Base-by-base conservation (phyloP, 1,140 invertebrate genomes). In the Meloidogyne exigua region DNA sequence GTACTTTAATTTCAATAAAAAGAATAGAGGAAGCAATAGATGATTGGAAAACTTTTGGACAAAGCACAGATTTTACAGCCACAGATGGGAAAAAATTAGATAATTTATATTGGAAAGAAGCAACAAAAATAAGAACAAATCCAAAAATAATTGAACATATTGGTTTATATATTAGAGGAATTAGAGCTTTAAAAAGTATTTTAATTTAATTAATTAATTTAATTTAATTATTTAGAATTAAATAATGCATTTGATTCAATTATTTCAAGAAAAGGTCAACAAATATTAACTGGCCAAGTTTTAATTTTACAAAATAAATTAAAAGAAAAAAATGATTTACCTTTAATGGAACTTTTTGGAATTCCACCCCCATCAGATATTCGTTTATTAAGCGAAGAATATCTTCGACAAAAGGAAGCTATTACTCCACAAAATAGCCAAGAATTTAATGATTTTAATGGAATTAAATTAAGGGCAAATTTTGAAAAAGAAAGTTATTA, bases 301-400 rank as follows among this genome's bases (percentile, higher is more conserved):
- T 57, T 57, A 57, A n/a, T 57, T 21, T 57, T 57, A n/a, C 49
- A 57, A 57, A 57, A 57, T 18, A 21, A 57, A 21, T 57, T 57
- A n/a, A 57, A 57, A 57, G 49, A 57, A 57, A 57, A n/a, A n/a
- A 57, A 57, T 57, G 18, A 57, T n/a, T n/a, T 57, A 57, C 49
- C 13, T 5, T 21, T 57, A n/a, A 57, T 57, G 49, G 49, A 57
- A n/a, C 49, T 57, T n/a, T 57, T n/a, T 57, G 49, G 49, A 7
- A 57, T 57, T 7, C 49, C 49, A n/a, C 18, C 18, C 5, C 49
- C 49, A 57, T 7, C n/a, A 57, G n/a, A 57, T 57, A 57, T 57
- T 57, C 4, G 9, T n/a, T 57, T 21, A 57, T 57, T 57, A 57
- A 57, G 49, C 9, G 49, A 57, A 1, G 49, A 57, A 57, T 57